Base-by-base conservation (phyloP, 2,113 vertebrate species). In the Syngnathus scovelli region DNA sequence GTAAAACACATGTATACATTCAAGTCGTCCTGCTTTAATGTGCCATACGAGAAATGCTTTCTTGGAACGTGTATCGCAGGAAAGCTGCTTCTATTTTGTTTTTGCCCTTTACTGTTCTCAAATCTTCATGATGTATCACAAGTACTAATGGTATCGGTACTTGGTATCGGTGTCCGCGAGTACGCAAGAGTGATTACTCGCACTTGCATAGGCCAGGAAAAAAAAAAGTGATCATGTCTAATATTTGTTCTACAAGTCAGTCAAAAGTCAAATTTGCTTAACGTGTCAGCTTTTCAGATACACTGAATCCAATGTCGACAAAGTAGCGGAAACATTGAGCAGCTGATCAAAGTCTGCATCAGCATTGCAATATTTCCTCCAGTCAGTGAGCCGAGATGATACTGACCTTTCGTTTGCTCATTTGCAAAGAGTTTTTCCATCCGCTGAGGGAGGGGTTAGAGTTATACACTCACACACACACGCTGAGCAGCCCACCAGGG, bases 361-460 rank as follows among this genome's bases (percentile, higher is more conserved):
- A 33, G 27, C 27, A 33, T 33, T 33, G 27, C 3, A 33, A 33
- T 33, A 33, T 33, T 33, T 33, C 27, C 27, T 33, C 27, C 27
- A 33, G 27, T 33, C 27, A 33, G 66, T 44, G 56, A 12, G 36
- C n/a, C 16, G 2, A 56, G 44, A 41, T 49, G 39, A 52, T 52
- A 44, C 64, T 27, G 21, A 71, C n/a, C 37, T 54, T 61, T 41
- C 16, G 19, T 21, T 52, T 51, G 23, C 39, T n/a, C 16, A 38
- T 21, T 48, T 63, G 18, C 23, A 16, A 23, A 64, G 54, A 43
- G 39, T 85, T 76, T 78, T 77, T 77, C 76, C 52, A 64, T 78
- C 44, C 67, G 77, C 66, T 69, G 79, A 1, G 79, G 27, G 27
- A 33, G 27, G 27, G 27, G 27, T 33, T 33, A 33, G 27, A 33